These are phyloP conservation scores for Pogonognathellus flavescens DNA, from an alignment of 1,140 invertebrate species.

Conservation along the genomic window DNA sequence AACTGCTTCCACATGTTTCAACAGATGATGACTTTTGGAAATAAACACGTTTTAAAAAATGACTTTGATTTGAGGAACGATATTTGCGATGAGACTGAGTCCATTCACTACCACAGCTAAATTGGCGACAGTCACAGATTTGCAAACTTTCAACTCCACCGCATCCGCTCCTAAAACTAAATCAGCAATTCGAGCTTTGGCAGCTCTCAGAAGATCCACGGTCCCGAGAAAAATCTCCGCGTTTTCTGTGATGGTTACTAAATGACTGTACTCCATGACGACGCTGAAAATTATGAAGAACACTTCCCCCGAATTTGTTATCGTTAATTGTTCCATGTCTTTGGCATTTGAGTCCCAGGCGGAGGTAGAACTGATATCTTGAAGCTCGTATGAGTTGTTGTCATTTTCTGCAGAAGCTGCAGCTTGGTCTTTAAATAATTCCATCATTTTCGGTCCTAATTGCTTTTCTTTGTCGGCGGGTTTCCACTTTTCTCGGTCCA, in stretches of 20 bases:
- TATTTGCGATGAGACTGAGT: slow-evolving; percentile 80
- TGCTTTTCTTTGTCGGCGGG: slow-evolving; percentile 56
- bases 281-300: too few relatives aligned
- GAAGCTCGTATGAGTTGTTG: neutral
- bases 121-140: slow-evolving; percentile 96
- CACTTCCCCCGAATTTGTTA: too few relatives aligned
- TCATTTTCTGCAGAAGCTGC: neutral
- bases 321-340: too few relatives aligned
- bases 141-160: slow-evolving; percentile 87
- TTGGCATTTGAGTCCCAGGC: too few relatives aligned
- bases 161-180: too few relatives aligned
- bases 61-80: slow-evolving; percentile 79
- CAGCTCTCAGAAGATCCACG: too few relatives aligned
- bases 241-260: too few relatives aligned
- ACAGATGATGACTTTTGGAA: slow-evolving; percentile 64
- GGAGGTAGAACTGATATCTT: neutral
- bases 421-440: neutral
- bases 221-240: too few relatives aligned
- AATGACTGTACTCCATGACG: too few relatives aligned
- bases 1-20: slow-evolving; percentile 65
- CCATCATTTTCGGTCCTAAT: neutral
- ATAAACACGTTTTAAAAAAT: slow-evolving; percentile 67
- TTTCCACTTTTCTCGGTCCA: slow-evolving; percentile 66
- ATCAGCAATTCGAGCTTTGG: slow-evolving; percentile 74
- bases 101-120: slow-evolving; percentile 91